Base-by-base conservation (phyloP, 2,888 invertebrate genomes). In the Euplexia lucipara region DNA sequence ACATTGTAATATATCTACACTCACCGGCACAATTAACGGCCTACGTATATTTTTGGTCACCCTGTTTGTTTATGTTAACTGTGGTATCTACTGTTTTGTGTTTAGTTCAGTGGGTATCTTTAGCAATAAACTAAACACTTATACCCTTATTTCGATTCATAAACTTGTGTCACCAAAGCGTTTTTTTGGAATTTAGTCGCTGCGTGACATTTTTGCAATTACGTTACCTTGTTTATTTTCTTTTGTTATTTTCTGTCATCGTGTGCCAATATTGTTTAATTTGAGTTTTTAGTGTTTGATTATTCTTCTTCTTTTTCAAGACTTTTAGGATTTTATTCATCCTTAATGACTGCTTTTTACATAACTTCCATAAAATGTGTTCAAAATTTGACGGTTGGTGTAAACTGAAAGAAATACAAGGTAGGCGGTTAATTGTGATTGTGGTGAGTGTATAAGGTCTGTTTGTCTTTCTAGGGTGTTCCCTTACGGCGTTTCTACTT, bases 211-310 rank as follows among this genome's bases (percentile, higher is more conserved):
- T 41, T 16, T 18, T 39, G 16, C 52, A 6, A 4, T 7, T 52
- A n/a, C 26, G 35, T 51, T 51, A 37, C 35, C n/a, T 4, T 26
- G 16, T 12, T 39, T 39, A 52, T 8, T 18, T 53, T 53, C n/a
- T 53, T 4, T 18, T 30, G 18, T 18, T 41, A 1, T 53, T 18
- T 41, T 30, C 41, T 18, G 30, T 18, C 41, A 10, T 53, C 6
- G 30, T 53, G 14, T 42, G 30, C 14, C 14, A 53, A 20, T 30
- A 30, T 41, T 42, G 30, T 32, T 42, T 30, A 14, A 42, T 53
- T 41, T 41, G 9, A 30, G 18, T 20, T 52, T 39, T 7, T 8
- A 52, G 16, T 22, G 35, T 37, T 14, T 0, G 3, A 9, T 35
- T 22, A 20, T 49, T 49, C 20, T n/a, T n/a, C n/a, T n/a, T n/a